phyloP scores from a whole-genome alignment of 2,888 invertebrate species.

The Lithophane leautieri region DNA sequence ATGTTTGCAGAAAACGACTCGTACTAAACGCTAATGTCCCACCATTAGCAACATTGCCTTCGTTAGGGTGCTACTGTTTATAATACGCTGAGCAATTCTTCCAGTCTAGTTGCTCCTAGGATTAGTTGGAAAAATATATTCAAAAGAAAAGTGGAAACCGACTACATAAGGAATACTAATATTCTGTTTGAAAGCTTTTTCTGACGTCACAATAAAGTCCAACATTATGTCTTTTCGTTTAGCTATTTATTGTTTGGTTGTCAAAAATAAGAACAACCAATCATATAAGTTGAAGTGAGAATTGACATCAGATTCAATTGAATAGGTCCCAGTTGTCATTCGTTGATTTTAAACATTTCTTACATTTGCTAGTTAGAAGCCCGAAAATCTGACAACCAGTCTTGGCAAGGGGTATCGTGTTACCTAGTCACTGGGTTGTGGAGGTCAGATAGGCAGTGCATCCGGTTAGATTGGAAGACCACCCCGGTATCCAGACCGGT shows the following conservation, averaged over 20 bases:
- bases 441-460: too few species aligned
- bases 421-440: too few species aligned
- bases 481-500: too few species aligned
- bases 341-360: too few species aligned
- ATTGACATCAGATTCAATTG: not conserved
- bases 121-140: constrained; percentile 12
- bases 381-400: too few species aligned
- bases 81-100: constrained; percentile 26
- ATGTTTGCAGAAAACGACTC: not conserved
- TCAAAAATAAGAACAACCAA: not conserved
- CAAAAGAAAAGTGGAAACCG: not conserved
- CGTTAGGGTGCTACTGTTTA: constrained; percentile 13
- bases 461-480: too few species aligned
- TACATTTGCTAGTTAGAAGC: too few species aligned
- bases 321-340: not conserved
- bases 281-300: too few species aligned
- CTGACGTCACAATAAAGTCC: too few species aligned
- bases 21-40: not conserved
- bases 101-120: constrained; percentile 15
- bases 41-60: constrained; percentile 22
- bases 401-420: too few species aligned
- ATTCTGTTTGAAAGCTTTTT: not conserved
- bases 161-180: not conserved
- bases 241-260: not conserved
- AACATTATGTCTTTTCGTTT: too few species aligned